These are phyloP conservation scores for Equus przewalskii DNA, from an alignment of 2,113 vertebrate species.

Conservation along the genomic window DNA sequence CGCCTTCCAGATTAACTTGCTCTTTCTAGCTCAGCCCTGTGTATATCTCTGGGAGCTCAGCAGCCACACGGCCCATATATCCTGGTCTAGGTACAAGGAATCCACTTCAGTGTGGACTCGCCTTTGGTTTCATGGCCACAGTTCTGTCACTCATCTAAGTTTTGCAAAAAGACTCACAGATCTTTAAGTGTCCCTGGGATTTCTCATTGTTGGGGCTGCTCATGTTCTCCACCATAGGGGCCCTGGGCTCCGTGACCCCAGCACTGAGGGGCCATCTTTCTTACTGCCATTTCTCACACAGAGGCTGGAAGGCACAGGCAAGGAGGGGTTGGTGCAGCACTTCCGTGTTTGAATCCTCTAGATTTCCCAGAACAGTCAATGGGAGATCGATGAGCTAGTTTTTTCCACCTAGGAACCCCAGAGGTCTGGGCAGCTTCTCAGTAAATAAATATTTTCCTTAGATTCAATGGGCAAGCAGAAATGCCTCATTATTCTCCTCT, in stretches of 20 bases:
- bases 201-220: not conserved
- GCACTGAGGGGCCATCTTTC: not conserved
- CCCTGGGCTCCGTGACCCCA: not conserved
- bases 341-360: not conserved
- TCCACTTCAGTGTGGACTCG: not conserved
- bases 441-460: constrained; percentile 59
- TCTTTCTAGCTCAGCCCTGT: not conserved
- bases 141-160: not conserved
- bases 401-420: not conserved
- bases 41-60: not conserved
- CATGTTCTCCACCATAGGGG: rapidly evolving
- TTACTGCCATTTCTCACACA: not conserved
- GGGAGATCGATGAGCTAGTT: not conserved
- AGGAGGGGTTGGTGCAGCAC: not conserved
- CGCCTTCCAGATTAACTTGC: not conserved
- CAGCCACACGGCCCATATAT: rapidly evolving
- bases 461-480: constrained; percentile 37
- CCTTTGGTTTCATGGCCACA: not conserved
- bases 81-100: not conserved
- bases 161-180: not conserved
- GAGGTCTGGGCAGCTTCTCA: not conserved
- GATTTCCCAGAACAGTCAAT: not conserved
- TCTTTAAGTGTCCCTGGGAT: not conserved
- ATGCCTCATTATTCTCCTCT: constrained; percentile 41
- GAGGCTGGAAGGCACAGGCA: not conserved